phyloP scores from a whole-genome alignment of 1,140 invertebrate genomes.

The Tetragonula clypearis region DNA sequence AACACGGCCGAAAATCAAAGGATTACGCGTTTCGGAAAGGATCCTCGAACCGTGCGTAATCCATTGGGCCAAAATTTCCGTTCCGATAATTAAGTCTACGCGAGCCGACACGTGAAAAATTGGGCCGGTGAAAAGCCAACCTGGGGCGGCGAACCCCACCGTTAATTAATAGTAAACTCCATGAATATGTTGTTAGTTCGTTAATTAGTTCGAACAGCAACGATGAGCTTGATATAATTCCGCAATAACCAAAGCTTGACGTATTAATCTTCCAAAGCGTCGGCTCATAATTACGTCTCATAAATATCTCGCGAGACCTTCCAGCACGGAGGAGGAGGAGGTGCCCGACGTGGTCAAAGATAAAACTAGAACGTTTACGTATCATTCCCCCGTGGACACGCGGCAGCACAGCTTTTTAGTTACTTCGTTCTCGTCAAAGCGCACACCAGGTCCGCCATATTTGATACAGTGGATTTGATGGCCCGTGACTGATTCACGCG shows the following conservation, averaged over 20 bases:
- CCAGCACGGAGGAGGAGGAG: neutral
- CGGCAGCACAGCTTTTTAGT: neutral
- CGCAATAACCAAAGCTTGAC: neutral
- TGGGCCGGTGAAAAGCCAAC: neutral
- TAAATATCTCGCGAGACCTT: slow-evolving; percentile 10
- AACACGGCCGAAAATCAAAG: neutral
- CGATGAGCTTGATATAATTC: neutral
- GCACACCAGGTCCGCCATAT: no score
- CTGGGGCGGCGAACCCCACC: no score
- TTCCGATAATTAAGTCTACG: neutral
- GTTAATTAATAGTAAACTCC: neutral
- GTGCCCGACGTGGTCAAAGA: neutral
- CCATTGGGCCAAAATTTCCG: neutral
- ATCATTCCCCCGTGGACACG: neutral
- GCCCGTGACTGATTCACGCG: no score
- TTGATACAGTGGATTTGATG: no score
- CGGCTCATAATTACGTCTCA: neutral
- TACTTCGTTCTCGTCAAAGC: neutral
- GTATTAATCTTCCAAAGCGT: slow-evolving; percentile 23
- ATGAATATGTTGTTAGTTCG: no score
- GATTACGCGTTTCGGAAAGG: neutral
- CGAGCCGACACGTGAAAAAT: neutral
- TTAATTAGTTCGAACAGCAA: neutral
- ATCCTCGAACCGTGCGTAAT: neutral
- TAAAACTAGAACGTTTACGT: slow-evolving; percentile 5